Base-by-base conservation (phyloP, 2,797 vertebrate species). In the Hozukius guyotensis region DNA sequence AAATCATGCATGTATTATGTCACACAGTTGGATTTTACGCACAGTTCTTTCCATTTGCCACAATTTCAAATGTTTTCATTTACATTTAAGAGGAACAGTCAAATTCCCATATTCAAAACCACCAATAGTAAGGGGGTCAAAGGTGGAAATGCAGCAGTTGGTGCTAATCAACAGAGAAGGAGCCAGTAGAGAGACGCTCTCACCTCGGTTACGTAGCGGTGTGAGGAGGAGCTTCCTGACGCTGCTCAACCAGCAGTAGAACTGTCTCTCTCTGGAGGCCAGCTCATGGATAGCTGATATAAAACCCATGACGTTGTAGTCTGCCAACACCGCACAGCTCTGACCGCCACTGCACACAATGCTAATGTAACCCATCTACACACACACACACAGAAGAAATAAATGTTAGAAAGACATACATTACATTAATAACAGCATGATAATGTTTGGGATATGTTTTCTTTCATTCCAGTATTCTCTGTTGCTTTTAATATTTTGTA, bases 251-350 rank as follows among this genome's bases (percentile, higher is more conserved):
- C 92, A 96, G 94, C 93, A 96, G 93, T 97, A 98, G 89, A 97
- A 97, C 67, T 90, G 95, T 85, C 97, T 96, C 93, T 99, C 98
- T 4, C 96, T 96, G 77, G 97, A 95, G 29, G 97, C 97, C 90
- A 99, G 94, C 82, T 99, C 97, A 7, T 99, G 98, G 36, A 99
- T 92, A 70, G 96, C 97, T 14, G 97, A 95, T 72, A 99, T 97
- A 72, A 97, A 98, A 31, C 98, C 97, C 96, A 97, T 98, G 67
- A 97, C 82, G 20, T 99, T 99, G 80, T 95, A 96, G 93, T 99
- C 97, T 38, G 96, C 94, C 88, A 99, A 89, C 53, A 94, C 95
- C 16, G 97, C 91, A 86, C 96, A 98, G 75, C 81, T 95, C 77
- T 95, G 94, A 66, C 97, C 97, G 22, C 98, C 98, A 62, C 97